phyloP scores from a whole-genome alignment of 2,113 vertebrate genomes.

The Guaruba guarouba region DNA sequence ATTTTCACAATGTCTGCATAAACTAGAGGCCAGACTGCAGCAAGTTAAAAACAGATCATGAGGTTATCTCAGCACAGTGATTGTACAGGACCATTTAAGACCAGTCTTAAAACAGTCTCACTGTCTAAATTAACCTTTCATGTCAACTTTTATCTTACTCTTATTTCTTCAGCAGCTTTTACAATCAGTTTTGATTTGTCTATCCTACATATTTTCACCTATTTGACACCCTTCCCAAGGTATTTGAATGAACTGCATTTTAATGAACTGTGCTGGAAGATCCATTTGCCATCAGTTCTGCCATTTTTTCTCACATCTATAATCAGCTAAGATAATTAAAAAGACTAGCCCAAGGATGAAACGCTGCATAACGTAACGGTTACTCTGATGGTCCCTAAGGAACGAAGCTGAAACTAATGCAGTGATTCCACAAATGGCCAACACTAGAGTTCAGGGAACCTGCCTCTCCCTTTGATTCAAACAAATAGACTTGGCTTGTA shows the following conservation, averaged over 20 bases:
- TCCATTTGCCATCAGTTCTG: not conserved
- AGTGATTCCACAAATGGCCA: not conserved
- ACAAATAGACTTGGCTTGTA: not conserved
- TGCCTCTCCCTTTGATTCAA: not conserved
- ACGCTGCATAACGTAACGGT: not conserved
- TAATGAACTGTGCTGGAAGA: not conserved
- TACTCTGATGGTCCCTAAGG: not conserved
- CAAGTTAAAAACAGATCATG: not conserved
- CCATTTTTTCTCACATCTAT: slow-evolving; percentile 1
- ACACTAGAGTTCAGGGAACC: not conserved
- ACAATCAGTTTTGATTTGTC: slow-evolving; percentile 32
- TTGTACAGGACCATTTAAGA: not conserved
- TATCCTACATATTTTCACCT: slow-evolving; percentile 25
- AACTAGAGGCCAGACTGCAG: not conserved
- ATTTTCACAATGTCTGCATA: not conserved
- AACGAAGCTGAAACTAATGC: not conserved
- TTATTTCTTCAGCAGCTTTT: slow-evolving; percentile 14
- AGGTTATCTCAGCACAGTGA: not conserved
- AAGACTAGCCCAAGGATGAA: not conserved
- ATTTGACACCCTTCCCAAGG: not conserved
- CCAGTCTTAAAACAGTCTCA: not conserved
- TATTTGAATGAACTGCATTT: slow-evolving; percentile 9
- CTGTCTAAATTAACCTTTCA: slow-evolving; percentile 39
- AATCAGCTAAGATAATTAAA: not conserved
- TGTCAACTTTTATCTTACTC: slow-evolving; percentile 1